Conservation (phyloP, 2,797 vertebrate species). For the Mormyrus hasselquistii region DNA sequence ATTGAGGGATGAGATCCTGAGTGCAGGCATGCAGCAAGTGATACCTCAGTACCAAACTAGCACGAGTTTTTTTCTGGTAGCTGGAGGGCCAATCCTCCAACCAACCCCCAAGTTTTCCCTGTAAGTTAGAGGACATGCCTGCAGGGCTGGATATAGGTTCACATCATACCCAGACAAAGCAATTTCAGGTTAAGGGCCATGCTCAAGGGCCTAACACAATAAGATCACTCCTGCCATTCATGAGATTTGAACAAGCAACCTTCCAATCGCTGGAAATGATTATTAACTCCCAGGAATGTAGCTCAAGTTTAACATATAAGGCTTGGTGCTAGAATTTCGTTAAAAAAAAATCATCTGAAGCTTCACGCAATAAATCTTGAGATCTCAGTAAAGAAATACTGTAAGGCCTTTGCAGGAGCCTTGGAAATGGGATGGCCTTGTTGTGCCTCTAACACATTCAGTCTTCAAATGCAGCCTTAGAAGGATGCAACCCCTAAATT, state of each 20-base stretch:
- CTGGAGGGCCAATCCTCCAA: background rate
- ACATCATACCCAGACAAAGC: background rate
- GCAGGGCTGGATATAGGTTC: background rate
- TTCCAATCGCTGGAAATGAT: background rate
- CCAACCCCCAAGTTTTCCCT: background rate
- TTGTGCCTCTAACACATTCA: background rate
- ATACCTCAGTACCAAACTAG: background rate
- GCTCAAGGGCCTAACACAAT: background rate
- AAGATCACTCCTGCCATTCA: background rate
- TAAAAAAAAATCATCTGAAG: background rate
- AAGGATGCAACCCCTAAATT: background rate
- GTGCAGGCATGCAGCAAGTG: background rate
- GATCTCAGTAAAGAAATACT: background rate
- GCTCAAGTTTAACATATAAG: too few species aligned
- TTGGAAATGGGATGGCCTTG: background rate
- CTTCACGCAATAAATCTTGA: background rate
- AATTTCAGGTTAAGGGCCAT: background rate
- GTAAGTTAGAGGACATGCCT: background rate
- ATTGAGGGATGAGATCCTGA: background rate
- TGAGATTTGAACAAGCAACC: background rate
- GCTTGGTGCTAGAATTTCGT: too few species aligned
- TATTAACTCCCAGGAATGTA: background rate
- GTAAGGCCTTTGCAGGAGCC: background rate
- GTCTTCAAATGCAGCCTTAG: background rate
- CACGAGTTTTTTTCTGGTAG: background rate